phyloP scores from a whole-genome alignment of 2,113 vertebrate genomes.

The Protobothrops flavoviridis region DNA sequence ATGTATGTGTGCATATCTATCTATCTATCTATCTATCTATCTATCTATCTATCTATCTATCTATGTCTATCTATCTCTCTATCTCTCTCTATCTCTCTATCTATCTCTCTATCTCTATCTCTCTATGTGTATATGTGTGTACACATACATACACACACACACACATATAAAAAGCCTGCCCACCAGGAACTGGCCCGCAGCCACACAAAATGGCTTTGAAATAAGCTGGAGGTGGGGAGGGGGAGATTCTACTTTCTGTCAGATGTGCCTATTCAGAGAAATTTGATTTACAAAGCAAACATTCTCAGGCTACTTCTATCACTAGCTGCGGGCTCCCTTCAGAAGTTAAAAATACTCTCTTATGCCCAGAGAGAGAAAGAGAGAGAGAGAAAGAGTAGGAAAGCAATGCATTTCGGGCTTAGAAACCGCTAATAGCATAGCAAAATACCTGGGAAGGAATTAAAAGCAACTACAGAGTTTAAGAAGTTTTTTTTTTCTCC shows the following conservation, averaged over 20 bases:
- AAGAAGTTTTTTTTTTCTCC: not conserved
- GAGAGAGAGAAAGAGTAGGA: not conserved
- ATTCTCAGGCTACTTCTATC: not conserved
- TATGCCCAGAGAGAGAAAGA: not conserved
- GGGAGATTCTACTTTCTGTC: not conserved
- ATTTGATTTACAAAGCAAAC: fast-evolving
- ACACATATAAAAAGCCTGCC: not conserved
- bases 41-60: too few species aligned
- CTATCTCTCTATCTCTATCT: too few species aligned
- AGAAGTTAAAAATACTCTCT: not conserved
- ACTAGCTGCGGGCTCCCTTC: not conserved
- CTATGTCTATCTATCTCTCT: too few species aligned
- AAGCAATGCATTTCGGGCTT: not conserved
- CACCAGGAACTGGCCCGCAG: conserved; percentile 7
- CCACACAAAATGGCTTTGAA: not conserved
- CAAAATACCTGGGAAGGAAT: not conserved
- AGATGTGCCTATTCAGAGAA: not conserved
- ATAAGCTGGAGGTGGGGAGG: not conserved
- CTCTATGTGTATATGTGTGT: too few species aligned
- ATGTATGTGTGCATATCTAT: too few species aligned
- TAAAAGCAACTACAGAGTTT: not conserved
- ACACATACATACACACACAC: too few species aligned
- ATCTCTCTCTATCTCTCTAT: fast-evolving
- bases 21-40: too few species aligned
- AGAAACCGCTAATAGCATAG: not conserved